Evolutionary conservation across 2,888 invertebrate species (phyloP).

Genomic region (Graphium colonna): DNA sequence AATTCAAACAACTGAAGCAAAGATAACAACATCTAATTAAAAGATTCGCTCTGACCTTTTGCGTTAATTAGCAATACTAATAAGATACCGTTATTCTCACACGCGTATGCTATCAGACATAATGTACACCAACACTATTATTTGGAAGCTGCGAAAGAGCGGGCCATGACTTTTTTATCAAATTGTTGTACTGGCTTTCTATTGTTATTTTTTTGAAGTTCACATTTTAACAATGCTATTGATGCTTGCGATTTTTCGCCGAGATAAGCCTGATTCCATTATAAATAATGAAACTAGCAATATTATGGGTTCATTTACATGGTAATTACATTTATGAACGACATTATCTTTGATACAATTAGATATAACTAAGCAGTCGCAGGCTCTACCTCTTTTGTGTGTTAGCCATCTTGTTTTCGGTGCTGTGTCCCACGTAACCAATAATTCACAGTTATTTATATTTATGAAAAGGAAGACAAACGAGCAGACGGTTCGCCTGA

Average conservation of each 20-base stretch:
- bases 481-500: too few species aligned
- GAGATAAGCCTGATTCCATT: constrained; percentile 19
- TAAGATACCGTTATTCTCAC: constrained; percentile 27
- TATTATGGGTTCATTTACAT: constrained; percentile 20
- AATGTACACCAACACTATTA: constrained; percentile 4
- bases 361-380: constrained; percentile 18
- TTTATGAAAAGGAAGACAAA: too few species aligned
- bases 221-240: constrained; percentile 24
- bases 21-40: constrained; percentile 8
- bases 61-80: constrained; percentile 19
- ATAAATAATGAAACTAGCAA: constrained; percentile 18
- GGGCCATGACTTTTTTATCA: constrained; percentile 10
- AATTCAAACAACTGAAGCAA: constrained; percentile 15
- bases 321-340: constrained; percentile 13
- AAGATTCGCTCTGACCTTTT: constrained; percentile 13
- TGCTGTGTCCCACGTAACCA: neutral
- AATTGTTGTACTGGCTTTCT: constrained; percentile 18
- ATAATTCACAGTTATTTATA: neutral
- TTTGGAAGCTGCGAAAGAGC: constrained; percentile 4
- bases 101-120: constrained; percentile 14
- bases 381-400: neutral
- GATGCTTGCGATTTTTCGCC: constrained; percentile 19
- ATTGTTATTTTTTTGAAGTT: constrained; percentile 26
- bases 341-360: constrained; percentile 15
- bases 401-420: constrained; percentile 4